Evolutionary conservation across 2,113 vertebrate species (phyloP).

Genomic region (Mixornis gularis): DNA sequence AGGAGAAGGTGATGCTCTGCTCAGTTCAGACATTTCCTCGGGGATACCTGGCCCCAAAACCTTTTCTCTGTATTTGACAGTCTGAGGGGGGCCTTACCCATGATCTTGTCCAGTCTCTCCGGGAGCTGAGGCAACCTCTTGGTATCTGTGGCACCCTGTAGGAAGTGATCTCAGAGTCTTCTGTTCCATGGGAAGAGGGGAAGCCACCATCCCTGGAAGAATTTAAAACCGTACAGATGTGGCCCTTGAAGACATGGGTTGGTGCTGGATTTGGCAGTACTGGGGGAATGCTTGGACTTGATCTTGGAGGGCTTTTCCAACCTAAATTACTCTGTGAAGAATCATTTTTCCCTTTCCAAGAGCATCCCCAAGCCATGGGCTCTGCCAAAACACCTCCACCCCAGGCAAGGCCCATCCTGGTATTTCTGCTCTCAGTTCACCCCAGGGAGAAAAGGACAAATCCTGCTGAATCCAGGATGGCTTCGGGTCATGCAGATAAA

Average conservation of each 20-base stretch:
- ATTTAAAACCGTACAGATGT: not conserved
- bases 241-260: not conserved
- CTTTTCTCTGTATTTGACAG: not conserved
- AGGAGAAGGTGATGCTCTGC: not conserved
- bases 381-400: not conserved
- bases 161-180: accelerated
- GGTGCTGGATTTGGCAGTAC: not conserved
- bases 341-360: not conserved
- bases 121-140: not conserved
- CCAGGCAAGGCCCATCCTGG: accelerated
- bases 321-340: not conserved
- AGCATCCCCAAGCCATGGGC: not conserved
- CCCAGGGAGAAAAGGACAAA: not conserved
- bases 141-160: accelerated
- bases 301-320: not conserved
- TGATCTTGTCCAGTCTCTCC: not conserved
- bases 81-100: not conserved
- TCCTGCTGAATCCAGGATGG: not conserved
- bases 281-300: not conserved
- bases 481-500: not conserved
- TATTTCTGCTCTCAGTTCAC: not conserved
- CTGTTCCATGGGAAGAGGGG: not conserved
- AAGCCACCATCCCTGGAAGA: not conserved
- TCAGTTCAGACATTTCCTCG: accelerated
- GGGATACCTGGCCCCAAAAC: not conserved